Percentiles rank a stretch among this genome's conserved stretches.
Evolutionary conservation across 2,113 vertebrate genomes (phyloP).

Genomic region (Nannobrachium achirus): DNA sequence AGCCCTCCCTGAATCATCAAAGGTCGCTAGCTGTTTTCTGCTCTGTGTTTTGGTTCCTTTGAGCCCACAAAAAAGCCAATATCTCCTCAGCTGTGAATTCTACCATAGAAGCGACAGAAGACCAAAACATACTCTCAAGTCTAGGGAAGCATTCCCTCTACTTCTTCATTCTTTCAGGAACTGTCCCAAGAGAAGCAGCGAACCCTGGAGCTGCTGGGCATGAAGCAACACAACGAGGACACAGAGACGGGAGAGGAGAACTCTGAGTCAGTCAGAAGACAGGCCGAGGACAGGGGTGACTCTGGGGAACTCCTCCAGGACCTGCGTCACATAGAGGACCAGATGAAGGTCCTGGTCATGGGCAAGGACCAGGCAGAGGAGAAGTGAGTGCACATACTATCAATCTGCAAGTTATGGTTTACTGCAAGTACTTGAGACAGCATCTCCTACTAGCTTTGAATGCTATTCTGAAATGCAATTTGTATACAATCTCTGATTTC

Average conservation of each 20-base stretch:
- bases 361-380: constrained; percentile 92
- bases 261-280: constrained; percentile 27
- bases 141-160: too few species aligned
- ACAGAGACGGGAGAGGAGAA: not conserved
- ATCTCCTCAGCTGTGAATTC: too few species aligned
- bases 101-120: too few species aligned
- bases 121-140: too few species aligned
- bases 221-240: constrained; percentile 73
- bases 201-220: constrained; percentile 87
- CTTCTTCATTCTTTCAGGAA: constrained; percentile 75
- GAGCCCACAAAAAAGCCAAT: too few species aligned
- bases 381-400: constrained; percentile 77
- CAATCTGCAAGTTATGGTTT: too few species aligned
- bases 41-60: too few species aligned
- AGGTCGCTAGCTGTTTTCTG: too few species aligned
- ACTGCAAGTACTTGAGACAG: not conserved
- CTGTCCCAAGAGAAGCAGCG: constrained; percentile 92
- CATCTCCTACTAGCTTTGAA: not conserved
- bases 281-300: constrained; percentile 50
- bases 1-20: too few species aligned
- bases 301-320: constrained; percentile 81
- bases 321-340: constrained; percentile 90
- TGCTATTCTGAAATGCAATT: not conserved
- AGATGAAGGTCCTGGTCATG: constrained; percentile 88
- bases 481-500: not conserved